These are phyloP conservation scores for Acanthosoma haemorrhoidale DNA, from an alignment of 2,888 invertebrate genomes.

Conservation along the genomic window DNA sequence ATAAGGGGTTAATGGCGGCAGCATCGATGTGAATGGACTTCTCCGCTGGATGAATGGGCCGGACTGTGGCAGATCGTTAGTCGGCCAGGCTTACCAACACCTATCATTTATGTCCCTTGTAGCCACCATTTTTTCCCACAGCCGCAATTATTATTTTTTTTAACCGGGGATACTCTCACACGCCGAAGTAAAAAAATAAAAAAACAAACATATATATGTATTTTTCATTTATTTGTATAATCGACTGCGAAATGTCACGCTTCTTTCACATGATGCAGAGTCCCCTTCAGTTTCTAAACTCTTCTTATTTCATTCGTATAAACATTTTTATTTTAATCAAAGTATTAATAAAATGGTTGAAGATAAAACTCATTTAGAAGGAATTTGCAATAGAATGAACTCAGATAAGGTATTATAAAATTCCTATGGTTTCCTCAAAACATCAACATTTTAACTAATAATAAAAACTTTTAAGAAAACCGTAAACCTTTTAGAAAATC, in stretches of 20 bases:
- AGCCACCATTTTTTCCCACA: not conserved
- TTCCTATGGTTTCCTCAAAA: no score
- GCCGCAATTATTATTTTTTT: slow-evolving; percentile 2
- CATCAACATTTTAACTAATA: no score
- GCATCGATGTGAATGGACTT: slow-evolving; percentile 15
- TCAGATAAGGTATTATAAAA: no score
- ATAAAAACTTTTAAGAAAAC: no score
- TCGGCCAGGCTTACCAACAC: not conserved
- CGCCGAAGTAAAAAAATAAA: not conserved
- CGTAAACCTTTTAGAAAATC: no score
- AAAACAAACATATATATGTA: not conserved
- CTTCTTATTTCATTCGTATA: no score
- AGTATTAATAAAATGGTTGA: no score
- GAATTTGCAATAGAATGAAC: no score
- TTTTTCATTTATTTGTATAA: slow-evolving; percentile 8
- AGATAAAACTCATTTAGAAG: no score
- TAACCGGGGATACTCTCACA: not conserved
- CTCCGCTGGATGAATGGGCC: not conserved
- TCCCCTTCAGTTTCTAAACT: no score
- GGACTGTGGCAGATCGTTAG: not conserved
- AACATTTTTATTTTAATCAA: no score
- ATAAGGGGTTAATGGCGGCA: slow-evolving; percentile 15
- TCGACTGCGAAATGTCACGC: slow-evolving; percentile 12
- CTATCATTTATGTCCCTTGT: no score
- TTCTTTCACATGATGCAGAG: not conserved